Percentiles rank a stretch among this genome's conserved stretches.
These are phyloP conservation scores for Mesoligia furuncula DNA, from an alignment of 2,888 invertebrate species.

Conservation along the genomic window DNA sequence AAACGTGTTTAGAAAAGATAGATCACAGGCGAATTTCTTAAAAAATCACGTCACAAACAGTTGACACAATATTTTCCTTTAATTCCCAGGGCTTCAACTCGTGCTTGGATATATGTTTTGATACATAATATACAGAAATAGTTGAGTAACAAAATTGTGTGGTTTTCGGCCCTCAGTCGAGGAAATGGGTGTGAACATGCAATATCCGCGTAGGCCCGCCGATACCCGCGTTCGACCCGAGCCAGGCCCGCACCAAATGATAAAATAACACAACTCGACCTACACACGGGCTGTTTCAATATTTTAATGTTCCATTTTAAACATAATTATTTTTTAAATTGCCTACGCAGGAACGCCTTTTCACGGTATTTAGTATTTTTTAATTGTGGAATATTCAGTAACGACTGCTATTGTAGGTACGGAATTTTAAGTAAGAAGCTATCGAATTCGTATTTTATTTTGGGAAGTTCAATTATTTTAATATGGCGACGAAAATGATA, in stretches of 20 bases:
- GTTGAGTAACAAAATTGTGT: constrained; percentile 62
- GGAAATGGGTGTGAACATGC: constrained; percentile 74
- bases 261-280: constrained; percentile 65
- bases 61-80: constrained; percentile 46
- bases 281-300: constrained; percentile 23
- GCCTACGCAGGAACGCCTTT: not conserved
- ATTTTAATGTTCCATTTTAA: constrained; percentile 38
- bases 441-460: not conserved
- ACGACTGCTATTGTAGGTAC: not conserved
- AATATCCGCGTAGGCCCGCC: constrained; percentile 71
- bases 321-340: constrained; percentile 28
- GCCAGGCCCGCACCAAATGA: constrained; percentile 65
- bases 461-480: not conserved
- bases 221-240: constrained; percentile 57
- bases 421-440: not conserved
- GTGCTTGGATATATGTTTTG: constrained; percentile 10
- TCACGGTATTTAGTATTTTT: not conserved
- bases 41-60: constrained; percentile 24
- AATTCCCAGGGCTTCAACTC: constrained; percentile 11
- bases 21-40: not conserved
- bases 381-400: constrained; percentile 1
- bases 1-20: constrained; percentile 21
- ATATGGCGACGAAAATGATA: not conserved
- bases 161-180: constrained; percentile 55
- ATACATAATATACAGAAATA: constrained; percentile 30